Base-by-base conservation (phyloP, 2,888 invertebrate genomes). In the Eulithis testata region DNA sequence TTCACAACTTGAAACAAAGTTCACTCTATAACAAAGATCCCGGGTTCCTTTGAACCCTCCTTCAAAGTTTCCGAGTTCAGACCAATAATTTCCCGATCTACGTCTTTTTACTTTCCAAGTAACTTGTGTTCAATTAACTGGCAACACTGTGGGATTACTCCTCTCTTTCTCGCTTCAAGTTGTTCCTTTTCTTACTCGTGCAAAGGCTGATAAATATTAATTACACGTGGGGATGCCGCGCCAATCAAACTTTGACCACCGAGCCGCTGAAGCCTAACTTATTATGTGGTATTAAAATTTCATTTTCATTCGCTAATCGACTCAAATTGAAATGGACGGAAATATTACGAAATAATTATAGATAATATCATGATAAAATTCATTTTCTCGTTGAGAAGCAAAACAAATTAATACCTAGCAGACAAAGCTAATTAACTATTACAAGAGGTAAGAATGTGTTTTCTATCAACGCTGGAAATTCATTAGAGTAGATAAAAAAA, bases 201-300 rank as follows among this genome's bases (percentile, higher is more conserved):
- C 82, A 82, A 82, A 83, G 83, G 83, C 85, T 82, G 82, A 82
- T 82, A 82, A 84, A 87, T 88, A 91, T 91, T 91, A 91, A 92
- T 92, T 91, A 91, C 87, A 88, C 84, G 85, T 83, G 81, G 86
- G 88, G 86, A 88, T 90, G 89, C 87, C 85, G 87, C 87, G 90
- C 91, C 91, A 91, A 92, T 92, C 91, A 92, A 91, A 93, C 87
- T 91, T 88, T 91, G 91, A 91, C 90, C 91, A 84, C 84, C 79
- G 82, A 91, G 88, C 90, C 87, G 86, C 85, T 87, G 85, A 87
- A 89, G 86, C 90, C 85, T 78, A 85, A 91, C 89, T 89, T 89
- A 91, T 91, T 91, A 91, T 88, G 87, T 87, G 85, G 88, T 85
- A 91, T 91, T 91, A 91, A 91, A 92, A 90, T 89, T 89, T 86